Evolutionary conservation across 1,140 invertebrate species (phyloP), one percentile per base, ranked within the genome.

Genomic region (Gonioctena quinquepunctata): DNA sequence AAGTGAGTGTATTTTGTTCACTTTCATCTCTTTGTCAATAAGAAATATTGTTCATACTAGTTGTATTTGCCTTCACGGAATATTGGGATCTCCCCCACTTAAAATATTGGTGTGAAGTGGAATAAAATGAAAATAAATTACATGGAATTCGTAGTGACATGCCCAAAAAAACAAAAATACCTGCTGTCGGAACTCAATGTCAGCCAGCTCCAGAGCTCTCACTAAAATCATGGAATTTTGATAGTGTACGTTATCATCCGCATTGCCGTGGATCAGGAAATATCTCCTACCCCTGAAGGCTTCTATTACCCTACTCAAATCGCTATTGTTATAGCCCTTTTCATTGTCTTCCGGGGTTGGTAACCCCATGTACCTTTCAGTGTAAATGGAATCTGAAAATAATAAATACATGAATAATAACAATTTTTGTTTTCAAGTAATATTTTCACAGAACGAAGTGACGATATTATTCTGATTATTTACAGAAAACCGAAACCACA

Each of bases 171-270:
- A n/a, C n/a, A 42, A 7, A 18, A 18, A 77, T 85, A 96, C 95
- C 90, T 95, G 93, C 80, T 94, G 91, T 73, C 91, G 87, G 79
- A 96, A 97, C 11, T 92, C 85, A 73, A 97, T 93, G 77, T 96
- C 91, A 16, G 88, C 88, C 59, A 89, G 83, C 76, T 94, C 93
- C 23, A 98, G 84, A 33, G 90, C 89, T 79, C 90, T 92, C 22
- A 94, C 90, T 3, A 97, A 86, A 75, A 95, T 88, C 83, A 96
- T 90, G 0, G 94, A 93, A 77, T 98, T 94, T 82, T 97, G 96
- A 82, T 96, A 97, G 83, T 98, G 96, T 11, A 98, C 95, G 83
- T 97, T 96, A 80, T 98, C 96, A 85, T 96, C 91, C 3, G 91
- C 89, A 66, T 94, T 96, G 6, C 95, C 95, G 78, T 97, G 96